Percentiles rank a stretch among this genome's conserved stretches.
Conservation (phyloP, 2,113 vertebrate species). For the Gambusia holbrooki region DNA sequence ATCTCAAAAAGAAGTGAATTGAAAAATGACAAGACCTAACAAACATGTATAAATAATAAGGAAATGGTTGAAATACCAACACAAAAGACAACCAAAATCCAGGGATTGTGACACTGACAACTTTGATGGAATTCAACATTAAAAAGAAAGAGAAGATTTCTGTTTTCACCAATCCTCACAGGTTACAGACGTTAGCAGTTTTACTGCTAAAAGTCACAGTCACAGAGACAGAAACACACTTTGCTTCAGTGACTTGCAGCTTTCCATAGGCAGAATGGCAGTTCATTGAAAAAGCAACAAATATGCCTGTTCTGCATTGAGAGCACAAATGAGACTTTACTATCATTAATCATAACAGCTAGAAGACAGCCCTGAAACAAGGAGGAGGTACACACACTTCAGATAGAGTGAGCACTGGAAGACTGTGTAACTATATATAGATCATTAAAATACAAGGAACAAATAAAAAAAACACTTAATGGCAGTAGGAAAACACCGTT, state of each 20-base stretch:
- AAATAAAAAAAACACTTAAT: background rate
- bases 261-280: slow-evolving; percentile 36
- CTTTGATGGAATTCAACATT: too few relatives aligned
- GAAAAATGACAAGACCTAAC: too few relatives aligned
- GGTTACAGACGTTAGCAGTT: background rate
- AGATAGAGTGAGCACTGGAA: slow-evolving; percentile 36
- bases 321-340: slow-evolving; percentile 65
- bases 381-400: slow-evolving; percentile 2
- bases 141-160: background rate
- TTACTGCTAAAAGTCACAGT: background rate
- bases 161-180: background rate
- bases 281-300: slow-evolving; percentile 56
- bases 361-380: slow-evolving; percentile 34
- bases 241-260: slow-evolving; percentile 30
- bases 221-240: slow-evolving; percentile 33
- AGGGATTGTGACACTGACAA: too few relatives aligned
- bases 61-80: too few relatives aligned
- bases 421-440: slow-evolving; percentile 8
- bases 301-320: slow-evolving; percentile 69
- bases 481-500: background rate
- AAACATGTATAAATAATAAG: too few relatives aligned
- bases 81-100: too few relatives aligned
- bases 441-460: background rate
- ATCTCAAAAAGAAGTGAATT: too few relatives aligned
- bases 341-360: slow-evolving; percentile 68